Evolutionary conservation across 2,797 vertebrate genomes (phyloP).

Genomic region (Tragopan temminckii): DNA sequence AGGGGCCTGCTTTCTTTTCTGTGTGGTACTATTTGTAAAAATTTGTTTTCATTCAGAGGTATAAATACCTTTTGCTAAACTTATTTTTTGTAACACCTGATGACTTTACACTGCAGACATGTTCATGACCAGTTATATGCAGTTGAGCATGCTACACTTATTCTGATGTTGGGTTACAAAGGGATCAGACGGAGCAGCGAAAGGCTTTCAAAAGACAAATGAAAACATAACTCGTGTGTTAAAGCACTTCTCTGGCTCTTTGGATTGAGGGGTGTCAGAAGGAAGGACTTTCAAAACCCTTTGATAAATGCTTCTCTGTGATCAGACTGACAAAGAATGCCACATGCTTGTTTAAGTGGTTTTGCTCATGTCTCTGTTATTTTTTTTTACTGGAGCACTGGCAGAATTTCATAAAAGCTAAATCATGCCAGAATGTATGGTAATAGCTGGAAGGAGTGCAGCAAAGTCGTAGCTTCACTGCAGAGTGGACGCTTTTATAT

Average conservation of each 20-base stretch:
- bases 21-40: neutral
- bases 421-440: neutral
- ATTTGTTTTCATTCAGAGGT: neutral
- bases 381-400: neutral
- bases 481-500: rapidly evolving
- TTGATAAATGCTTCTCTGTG: neutral
- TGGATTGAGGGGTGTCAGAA: neutral
- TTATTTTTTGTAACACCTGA: neutral
- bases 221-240: neutral
- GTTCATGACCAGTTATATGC: neutral
- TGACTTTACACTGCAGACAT: neutral
- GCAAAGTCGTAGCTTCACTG: neutral
- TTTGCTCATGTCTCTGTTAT: neutral
- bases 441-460: neutral
- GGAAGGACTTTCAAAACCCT: neutral
- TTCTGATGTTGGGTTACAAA: neutral
- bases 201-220: slow-evolving; percentile 13
- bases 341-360: neutral
- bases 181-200: neutral
- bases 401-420: neutral
- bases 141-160: neutral
- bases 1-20: neutral
- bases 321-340: neutral
- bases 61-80: neutral
- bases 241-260: neutral